Percentiles rank a stretch among this genome's conserved stretches.
These are phyloP conservation scores for Urocitellus parryii DNA, from an alignment of 2,113 vertebrate species.

Conservation along the genomic window DNA sequence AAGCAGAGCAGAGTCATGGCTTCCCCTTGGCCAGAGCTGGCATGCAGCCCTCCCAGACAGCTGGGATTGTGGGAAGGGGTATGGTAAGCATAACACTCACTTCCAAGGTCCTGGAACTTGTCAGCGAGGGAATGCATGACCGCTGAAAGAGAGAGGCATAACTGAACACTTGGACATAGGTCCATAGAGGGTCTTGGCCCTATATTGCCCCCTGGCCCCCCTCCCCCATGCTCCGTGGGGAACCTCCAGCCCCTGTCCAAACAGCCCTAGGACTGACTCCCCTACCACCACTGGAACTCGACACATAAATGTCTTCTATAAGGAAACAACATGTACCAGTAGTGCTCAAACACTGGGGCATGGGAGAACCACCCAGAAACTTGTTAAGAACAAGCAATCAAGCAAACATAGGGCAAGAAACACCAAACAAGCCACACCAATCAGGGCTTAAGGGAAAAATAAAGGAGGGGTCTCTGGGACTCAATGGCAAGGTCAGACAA, in stretches of 20 bases:
- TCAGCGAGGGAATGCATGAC: background rate
- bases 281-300: background rate
- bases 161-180: background rate
- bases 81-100: background rate
- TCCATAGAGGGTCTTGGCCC: background rate
- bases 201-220: rapidly evolving
- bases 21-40: no score
- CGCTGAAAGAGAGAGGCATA: background rate
- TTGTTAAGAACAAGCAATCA: background rate
- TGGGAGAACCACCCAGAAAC: background rate
- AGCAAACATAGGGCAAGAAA: background rate
- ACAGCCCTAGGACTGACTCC: background rate
- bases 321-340: background rate
- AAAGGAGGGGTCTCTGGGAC: no score
- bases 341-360: background rate
- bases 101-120: background rate
- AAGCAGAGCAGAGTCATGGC: background rate
- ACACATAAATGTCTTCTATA: background rate
- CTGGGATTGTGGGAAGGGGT: background rate
- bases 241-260: background rate
- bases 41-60: background rate
- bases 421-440: background rate
- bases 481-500: no score
- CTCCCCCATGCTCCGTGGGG: rapidly evolving
- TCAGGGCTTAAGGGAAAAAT: no score